These are phyloP conservation scores for Leptatherina wallacei DNA, from an alignment of 2,797 vertebrate genomes.

Conservation along the genomic window DNA sequence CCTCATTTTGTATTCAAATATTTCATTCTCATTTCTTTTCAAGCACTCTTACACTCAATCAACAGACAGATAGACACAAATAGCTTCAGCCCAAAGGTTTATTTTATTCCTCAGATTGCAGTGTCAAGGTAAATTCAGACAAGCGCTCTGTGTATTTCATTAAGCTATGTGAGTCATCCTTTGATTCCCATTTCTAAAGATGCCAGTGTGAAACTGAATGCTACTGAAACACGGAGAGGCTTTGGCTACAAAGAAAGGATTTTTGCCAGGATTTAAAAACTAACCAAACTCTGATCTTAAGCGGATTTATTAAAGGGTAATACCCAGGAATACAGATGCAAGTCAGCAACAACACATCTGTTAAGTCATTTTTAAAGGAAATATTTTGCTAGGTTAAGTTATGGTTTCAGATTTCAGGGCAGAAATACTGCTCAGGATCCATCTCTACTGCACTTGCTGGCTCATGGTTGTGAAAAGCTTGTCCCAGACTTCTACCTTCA, in stretches of 20 bases:
- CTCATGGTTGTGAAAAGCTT: constrained; percentile 63
- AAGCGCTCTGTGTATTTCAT: constrained; percentile 50
- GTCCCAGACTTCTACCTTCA: constrained; percentile 83
- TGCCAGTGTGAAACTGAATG: constrained; percentile 59
- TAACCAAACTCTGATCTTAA: constrained; percentile 72
- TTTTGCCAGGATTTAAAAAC: constrained; percentile 68
- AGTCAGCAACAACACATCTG: constrained; percentile 62
- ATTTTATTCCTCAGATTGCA: constrained; percentile 59
- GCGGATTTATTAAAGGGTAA: constrained; percentile 67
- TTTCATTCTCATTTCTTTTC: constrained; percentile 24
- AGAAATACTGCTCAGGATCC: neutral
- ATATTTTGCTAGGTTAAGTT: constrained; percentile 21
- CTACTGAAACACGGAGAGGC: constrained; percentile 59
- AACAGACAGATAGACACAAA: constrained; percentile 47
- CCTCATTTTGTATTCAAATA: constrained; percentile 19
- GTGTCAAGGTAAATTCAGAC: constrained; percentile 72
- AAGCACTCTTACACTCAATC: constrained; percentile 39
- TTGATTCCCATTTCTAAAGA: constrained; percentile 78
- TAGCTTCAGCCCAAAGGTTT: constrained; percentile 50
- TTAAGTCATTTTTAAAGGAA: constrained; percentile 42
- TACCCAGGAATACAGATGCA: constrained; percentile 53
- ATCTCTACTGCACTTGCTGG: constrained; percentile 42
- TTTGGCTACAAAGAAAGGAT: constrained; percentile 40
- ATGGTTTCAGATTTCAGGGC: constrained; percentile 9
- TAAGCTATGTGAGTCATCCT: constrained; percentile 68